Evolutionary conservation across 2,113 vertebrate genomes (phyloP).

Genomic region (Pandion haliaetus): DNA sequence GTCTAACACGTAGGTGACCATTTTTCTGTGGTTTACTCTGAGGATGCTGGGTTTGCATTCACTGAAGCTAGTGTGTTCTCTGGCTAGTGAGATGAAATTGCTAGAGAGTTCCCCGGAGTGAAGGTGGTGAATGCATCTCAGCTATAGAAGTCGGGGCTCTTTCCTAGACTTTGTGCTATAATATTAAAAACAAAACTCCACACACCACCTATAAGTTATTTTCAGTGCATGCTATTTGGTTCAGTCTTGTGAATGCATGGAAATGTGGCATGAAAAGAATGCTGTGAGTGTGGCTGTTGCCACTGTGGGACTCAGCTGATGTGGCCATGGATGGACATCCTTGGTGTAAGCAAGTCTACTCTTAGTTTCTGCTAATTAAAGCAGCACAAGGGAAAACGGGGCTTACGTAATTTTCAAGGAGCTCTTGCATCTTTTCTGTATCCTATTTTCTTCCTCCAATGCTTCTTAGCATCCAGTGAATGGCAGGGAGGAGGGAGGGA

Average conservation of each 20-base stretch:
- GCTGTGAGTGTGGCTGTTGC: neutral
- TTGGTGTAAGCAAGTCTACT: neutral
- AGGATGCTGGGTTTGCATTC: neutral
- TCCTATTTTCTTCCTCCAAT: neutral
- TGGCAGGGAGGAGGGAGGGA: neutral
- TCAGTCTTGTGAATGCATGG: neutral
- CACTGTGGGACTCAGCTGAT: neutral
- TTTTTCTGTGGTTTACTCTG: neutral
- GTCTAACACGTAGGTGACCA: neutral
- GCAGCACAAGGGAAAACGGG: neutral
- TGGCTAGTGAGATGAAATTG: neutral
- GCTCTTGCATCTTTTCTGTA: neutral
- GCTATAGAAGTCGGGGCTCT: accelerated
- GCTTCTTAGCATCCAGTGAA: neutral
- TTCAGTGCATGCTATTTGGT: neutral
- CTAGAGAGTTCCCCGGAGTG: neutral
- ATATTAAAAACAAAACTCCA: neutral
- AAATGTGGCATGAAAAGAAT: neutral
- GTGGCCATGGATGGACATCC: neutral
- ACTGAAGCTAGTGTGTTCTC: neutral
- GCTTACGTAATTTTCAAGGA: neutral
- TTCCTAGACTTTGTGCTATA: neutral
- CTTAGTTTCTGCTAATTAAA: neutral
- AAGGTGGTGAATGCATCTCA: neutral
- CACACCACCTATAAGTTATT: accelerated